A percentile compares a stretch with the other conserved stretches of the same genome.
Conservation (phyloP, 1,140 invertebrate species). For the Drosophila eugracilis region DNA sequence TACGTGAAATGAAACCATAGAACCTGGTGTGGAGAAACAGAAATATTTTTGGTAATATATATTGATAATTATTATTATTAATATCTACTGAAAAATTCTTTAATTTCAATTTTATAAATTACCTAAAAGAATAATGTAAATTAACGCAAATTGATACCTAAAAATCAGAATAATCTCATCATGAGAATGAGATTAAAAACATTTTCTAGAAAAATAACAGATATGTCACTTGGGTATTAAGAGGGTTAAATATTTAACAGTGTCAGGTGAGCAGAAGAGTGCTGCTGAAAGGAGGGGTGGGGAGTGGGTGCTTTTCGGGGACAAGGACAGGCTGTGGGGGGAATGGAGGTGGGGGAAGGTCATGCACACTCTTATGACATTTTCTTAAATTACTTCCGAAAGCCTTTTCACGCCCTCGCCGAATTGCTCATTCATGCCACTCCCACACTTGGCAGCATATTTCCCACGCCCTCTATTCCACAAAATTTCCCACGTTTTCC, state of each 20-base stretch:
- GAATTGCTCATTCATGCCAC: constrained; percentile 39
- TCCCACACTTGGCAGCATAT: constrained; percentile 4
- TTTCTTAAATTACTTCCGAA: constrained; percentile 50
- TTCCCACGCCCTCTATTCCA: background rate
- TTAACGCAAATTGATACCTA: too few species aligned
- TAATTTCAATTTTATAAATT: too few species aligned
- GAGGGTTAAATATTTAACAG: constrained; percentile 35
- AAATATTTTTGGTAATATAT: background rate
- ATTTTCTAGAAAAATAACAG: constrained; percentile 1
- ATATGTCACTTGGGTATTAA: constrained; percentile 19
- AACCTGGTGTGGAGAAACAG: background rate
- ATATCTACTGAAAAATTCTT: background rate
- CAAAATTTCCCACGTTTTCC: constrained; percentile 8
- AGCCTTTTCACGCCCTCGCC: constrained; percentile 37
- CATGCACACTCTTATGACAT: constrained; percentile 44
- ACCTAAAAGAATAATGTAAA: too few species aligned
- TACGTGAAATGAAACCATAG: background rate
- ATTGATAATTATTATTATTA: background rate
- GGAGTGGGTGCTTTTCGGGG: too few species aligned
- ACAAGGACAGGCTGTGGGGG: too few species aligned
- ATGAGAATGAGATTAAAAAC: too few species aligned
- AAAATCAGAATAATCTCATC: too few species aligned
- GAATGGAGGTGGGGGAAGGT: constrained; percentile 22
- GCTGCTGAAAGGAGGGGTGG: too few species aligned
- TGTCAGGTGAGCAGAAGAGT: background rate